Conservation (phyloP, 2,888 invertebrate genomes). For the Apotomis turbidana region DNA sequence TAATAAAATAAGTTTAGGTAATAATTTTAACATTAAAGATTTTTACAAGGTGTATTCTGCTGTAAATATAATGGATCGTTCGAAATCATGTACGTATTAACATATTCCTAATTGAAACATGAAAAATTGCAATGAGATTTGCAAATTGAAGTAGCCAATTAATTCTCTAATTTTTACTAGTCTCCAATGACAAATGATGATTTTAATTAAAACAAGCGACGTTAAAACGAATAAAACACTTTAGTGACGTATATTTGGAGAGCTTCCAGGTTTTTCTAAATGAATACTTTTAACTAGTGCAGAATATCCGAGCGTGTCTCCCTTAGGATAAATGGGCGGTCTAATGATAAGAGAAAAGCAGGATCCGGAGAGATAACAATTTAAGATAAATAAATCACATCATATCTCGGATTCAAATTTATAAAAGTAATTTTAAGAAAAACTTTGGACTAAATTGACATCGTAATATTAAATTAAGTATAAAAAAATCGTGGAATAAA, state of each 20-base stretch:
- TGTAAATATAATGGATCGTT: too few relatives aligned
- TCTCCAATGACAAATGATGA: constrained; percentile 56
- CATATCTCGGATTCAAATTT: too few relatives aligned
- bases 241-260: constrained; percentile 61
- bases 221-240: constrained; percentile 64
- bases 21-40: too few relatives aligned
- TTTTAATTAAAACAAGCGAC: constrained; percentile 63
- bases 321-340: background rate
- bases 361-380: background rate
- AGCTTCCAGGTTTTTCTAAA: constrained; percentile 71
- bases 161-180: constrained; percentile 13
- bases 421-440: too few relatives aligned
- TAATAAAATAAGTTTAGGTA: background rate
- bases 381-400: too few relatives aligned
- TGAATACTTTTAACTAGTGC: constrained; percentile 59
- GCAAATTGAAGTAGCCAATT: background rate
- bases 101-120: background rate
- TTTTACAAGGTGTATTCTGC: too few relatives aligned
- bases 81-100: too few relatives aligned
- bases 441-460: too few relatives aligned
- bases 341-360: background rate
- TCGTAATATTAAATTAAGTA: too few relatives aligned
- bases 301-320: constrained; percentile 52
- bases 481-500: background rate
- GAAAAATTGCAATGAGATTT: background rate